phyloP scores from a whole-genome alignment of 2,797 vertebrate genomes.

The Paratrypauchen microcephalus region DNA sequence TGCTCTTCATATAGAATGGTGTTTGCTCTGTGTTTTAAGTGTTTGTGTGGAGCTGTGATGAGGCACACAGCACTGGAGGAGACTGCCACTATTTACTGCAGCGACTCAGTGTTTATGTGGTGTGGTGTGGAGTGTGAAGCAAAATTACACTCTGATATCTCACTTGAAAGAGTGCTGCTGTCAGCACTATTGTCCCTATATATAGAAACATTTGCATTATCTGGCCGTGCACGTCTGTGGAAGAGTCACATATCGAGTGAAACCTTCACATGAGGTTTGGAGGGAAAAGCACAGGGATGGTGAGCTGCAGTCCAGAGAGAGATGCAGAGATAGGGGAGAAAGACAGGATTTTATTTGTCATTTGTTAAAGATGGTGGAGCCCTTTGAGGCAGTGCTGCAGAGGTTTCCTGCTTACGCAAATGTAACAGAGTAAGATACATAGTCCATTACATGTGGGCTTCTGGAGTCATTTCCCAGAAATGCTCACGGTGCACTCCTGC shows the following conservation, averaged over 20 bases:
- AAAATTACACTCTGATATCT: constrained; percentile 69
- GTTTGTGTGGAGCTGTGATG: constrained; percentile 55
- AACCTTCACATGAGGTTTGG: constrained; percentile 50
- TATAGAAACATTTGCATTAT: constrained; percentile 83
- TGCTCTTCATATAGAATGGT: constrained; percentile 42
- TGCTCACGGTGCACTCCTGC: constrained; percentile 6
- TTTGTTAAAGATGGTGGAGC: constrained; percentile 58
- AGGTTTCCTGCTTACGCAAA: constrained; percentile 35
- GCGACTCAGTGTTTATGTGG: constrained; percentile 9
- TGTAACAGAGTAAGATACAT: constrained; percentile 29
- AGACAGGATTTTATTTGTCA: constrained; percentile 39
- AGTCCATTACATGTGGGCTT: constrained; percentile 25
- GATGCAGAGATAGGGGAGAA: constrained; percentile 42
- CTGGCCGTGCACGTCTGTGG: constrained; percentile 60
- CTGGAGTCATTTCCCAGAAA: constrained; percentile 8
- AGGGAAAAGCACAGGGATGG: constrained; percentile 52
- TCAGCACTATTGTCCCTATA: constrained; percentile 80
- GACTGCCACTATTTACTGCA: constrained; percentile 29
- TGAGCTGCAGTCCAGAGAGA: constrained; percentile 48
- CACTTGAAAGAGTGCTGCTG: constrained; percentile 70
- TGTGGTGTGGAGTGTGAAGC: constrained; percentile 37
- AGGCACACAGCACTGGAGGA: constrained; percentile 36
- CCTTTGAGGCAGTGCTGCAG: constrained; percentile 49
- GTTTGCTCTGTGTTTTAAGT: constrained; percentile 60
- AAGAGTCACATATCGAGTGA: constrained; percentile 67